Percentiles rank a stretch among this genome's conserved stretches.
Evolutionary conservation across 2,113 vertebrate species (phyloP).

Genomic region (Mesembrinibis cayennensis): DNA sequence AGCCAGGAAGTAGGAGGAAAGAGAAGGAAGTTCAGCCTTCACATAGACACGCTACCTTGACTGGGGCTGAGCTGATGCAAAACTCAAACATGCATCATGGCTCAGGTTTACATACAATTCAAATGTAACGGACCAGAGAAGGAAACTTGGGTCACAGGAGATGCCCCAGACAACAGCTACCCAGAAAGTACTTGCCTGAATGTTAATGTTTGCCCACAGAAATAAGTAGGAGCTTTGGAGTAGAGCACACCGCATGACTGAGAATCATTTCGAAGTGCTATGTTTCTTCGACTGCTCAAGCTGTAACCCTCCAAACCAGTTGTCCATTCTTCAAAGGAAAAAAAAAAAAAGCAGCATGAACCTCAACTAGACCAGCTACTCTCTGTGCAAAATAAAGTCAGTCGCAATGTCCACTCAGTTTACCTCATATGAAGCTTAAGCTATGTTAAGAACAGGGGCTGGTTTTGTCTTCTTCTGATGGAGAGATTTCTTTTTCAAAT

Average conservation of each 20-base stretch:
- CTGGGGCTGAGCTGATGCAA: background rate
- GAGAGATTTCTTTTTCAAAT: background rate
- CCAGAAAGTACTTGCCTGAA: slow-evolving; percentile 82
- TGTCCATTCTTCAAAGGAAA: slow-evolving; percentile 82
- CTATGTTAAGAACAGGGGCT: background rate
- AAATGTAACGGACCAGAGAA: background rate
- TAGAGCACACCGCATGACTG: slow-evolving; percentile 82
- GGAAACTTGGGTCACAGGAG: background rate
- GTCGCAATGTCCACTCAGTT: background rate
- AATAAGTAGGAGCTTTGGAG: slow-evolving; percentile 90
- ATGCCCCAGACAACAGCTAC: background rate
- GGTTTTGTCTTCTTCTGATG: background rate
- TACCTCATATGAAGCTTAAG: background rate
- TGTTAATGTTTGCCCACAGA: slow-evolving; percentile 92
- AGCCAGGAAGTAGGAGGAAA: background rate
- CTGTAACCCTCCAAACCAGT: slow-evolving; percentile 91
- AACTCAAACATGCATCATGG: background rate
- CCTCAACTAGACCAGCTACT: background rate
- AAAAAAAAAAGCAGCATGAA: background rate
- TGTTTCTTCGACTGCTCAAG: slow-evolving; percentile 93
- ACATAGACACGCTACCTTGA: background rate
- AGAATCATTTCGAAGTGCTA: slow-evolving; percentile 88
- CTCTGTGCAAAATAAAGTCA: background rate
- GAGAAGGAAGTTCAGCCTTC: background rate
- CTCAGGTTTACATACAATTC: background rate